Evolutionary conservation across 2,797 vertebrate species (phyloP).

Genomic region (Antennarius maculatus): DNA sequence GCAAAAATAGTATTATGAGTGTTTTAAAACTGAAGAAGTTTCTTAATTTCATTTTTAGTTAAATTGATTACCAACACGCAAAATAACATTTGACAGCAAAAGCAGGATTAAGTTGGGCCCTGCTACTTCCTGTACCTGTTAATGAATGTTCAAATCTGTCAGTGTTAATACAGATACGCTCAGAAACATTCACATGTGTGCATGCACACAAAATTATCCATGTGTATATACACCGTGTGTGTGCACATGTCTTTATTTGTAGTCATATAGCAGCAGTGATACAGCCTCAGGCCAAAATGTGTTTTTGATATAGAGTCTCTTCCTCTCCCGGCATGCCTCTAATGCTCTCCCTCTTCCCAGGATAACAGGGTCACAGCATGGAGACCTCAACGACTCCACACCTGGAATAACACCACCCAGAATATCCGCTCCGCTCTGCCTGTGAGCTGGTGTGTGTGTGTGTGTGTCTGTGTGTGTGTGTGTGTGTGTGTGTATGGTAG

Average conservation of each 20-base stretch:
- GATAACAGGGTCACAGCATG: constrained; percentile 82
- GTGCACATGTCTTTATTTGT: constrained; percentile 44
- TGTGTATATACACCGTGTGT: background rate
- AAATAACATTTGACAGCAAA: background rate
- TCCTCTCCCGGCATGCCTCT: constrained; percentile 78
- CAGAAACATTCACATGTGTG: background rate
- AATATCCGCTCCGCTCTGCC: constrained; percentile 72
- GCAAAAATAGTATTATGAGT: background rate
- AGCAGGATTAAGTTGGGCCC: background rate
- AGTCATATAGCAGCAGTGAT: constrained; percentile 64
- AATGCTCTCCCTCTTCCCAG: constrained; percentile 80
- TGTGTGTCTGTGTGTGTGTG: constrained; percentile 13
- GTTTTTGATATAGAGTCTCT: constrained; percentile 80
- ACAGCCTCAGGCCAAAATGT: constrained; percentile 75
- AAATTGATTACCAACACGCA: background rate
- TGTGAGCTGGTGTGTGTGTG: constrained; percentile 39
- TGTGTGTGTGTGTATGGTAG: constrained; percentile 11
- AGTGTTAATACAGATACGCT: background rate
- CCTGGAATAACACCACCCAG: constrained; percentile 83
- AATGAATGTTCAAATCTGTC: background rate
- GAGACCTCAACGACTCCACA: constrained; percentile 81
- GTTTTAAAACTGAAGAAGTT: background rate
- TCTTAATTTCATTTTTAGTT: background rate
- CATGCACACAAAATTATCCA: background rate
- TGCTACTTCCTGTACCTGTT: background rate